Evolutionary conservation across 2,888 invertebrate genomes (phyloP), one percentile per base, ranked within the genome.

Genomic region (Seira sanloemensis): DNA sequence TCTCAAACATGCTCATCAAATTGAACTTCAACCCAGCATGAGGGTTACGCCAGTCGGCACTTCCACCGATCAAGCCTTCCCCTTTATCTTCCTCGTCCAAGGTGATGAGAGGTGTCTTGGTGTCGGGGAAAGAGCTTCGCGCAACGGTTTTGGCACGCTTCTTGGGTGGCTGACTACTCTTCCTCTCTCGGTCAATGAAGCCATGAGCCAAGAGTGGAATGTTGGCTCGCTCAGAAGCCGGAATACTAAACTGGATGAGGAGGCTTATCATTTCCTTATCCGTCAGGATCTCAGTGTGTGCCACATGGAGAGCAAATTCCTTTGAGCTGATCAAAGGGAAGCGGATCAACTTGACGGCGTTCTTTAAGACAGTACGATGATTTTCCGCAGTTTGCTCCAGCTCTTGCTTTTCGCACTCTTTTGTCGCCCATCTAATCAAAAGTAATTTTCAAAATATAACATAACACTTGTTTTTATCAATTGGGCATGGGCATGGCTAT

Each of bases 251-350:
- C 69, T 87, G 87, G 58, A 87, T 87, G 2, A 87, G 66, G 19
- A 87, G 74, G 50, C 85, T 85, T n/a, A 87, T 87, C 86, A 86
- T 86, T 65, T 87, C 86, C 54, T 87, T 87, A 46, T 87, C 87
- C 0, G 81, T 84, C 0, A 87, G 75, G 46, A 87, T 86, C 75
- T 87, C 87, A 0, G 87, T 85, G 1, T 86, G 87, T 0, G 87
- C 87, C 2, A 87, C 85, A 27, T 87, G 87, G 18, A 87, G 54
- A 0, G 87, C 87, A 76, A 87, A 87, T 19, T 87, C 86, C 80
- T 87, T 87, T 4, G 85, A 79, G 23, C 73, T 73, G 26, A 87
- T 87, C 27, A 87, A 65, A 1, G 87, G 87, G 54, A 86, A 87
- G 1, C 87, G 83, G 19, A 87, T 71, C n/a, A 79, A n/a, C 46